Base-by-base conservation (phyloP, 2,888 invertebrate species). In the Trissoscelio sp. region DNA sequence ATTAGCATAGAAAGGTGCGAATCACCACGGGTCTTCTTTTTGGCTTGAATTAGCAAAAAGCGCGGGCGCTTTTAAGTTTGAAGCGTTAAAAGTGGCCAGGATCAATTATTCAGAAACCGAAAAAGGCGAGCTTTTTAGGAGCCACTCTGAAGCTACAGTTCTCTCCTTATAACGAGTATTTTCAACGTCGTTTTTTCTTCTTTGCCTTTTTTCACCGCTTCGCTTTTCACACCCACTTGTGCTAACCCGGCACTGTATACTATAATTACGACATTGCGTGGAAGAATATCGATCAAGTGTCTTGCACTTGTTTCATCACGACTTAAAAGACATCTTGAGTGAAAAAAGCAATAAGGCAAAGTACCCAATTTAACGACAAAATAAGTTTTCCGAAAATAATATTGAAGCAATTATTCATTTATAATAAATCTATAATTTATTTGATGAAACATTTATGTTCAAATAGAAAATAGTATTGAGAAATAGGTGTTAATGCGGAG, bases 91-190 rank as follows among this genome's bases (percentile, higher is more conserved):
- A 81, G 80, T 81, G 60, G 70, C 75, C 75, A 60, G 48, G 67
- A 81, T 81, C 77, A 81, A 81, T 81, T 81, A 81, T 81, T 81
- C 81, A 81, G 67, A 55, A 24, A 70, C 72, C 67, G 78, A 79
- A 79, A 73, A 79, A 60, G 67, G 73, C 73, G 18, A 62, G 67
- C 81, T 77, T 81, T 81, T 77, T 81, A 81, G 46, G 34, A 75
- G 75, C 75, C 64, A 80, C 80, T 74, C 72, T 31, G 66, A 66
- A 72, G 57, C 46, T 28, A 20, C 70, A 57, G 74, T 64, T 64
- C 48, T 70, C 37, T 64, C 57, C 22, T 80, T 70, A 73, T 74
- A 80, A 80, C 73, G 62, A 74, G 58, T 28, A 31, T 70, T 75
- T 70, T 70, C 22, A 12, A 4, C 72, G 16, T 31, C 72, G 16